Evolutionary conservation across 2,797 vertebrate genomes (phyloP).

Genomic region (Centroberyx gerrardi): DNA sequence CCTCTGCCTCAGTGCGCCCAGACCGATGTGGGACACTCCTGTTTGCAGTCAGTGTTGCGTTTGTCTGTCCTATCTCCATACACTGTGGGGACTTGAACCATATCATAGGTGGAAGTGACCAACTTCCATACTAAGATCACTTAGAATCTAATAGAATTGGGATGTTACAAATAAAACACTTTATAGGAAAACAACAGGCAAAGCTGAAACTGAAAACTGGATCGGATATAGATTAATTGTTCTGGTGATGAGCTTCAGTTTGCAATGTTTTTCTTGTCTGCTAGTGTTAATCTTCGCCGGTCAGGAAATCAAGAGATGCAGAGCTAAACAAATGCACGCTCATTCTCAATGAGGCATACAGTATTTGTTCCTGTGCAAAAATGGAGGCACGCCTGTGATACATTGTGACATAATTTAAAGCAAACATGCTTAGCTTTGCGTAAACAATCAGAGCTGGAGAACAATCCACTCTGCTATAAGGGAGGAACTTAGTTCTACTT

Average conservation of each 20-base stretch:
- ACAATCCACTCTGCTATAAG: slow-evolving; percentile 77
- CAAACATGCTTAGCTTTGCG: slow-evolving; percentile 78
- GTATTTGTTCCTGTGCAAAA: slow-evolving; percentile 75
- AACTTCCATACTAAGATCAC: slow-evolving; percentile 2
- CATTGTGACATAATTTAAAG: slow-evolving; percentile 81
- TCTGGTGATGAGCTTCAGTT: slow-evolving; percentile 46
- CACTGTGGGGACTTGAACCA: neutral
- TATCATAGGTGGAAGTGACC: too few species aligned
- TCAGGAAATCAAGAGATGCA: slow-evolving; percentile 66
- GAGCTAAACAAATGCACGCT: slow-evolving; percentile 70
- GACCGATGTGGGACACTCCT: slow-evolving; percentile 14
- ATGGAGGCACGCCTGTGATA: slow-evolving; percentile 60
- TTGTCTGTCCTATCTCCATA: slow-evolving; percentile 1
- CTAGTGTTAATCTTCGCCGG: slow-evolving; percentile 39
- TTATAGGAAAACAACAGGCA: slow-evolving; percentile 39
- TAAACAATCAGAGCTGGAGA: slow-evolving; percentile 77
- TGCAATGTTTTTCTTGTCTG: slow-evolving; percentile 39
- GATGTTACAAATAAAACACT: slow-evolving; percentile 13
- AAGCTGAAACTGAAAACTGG: slow-evolving; percentile 22
- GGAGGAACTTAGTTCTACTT: slow-evolving; percentile 64
- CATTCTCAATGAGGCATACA: slow-evolving; percentile 66
- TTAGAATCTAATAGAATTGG: slow-evolving; percentile 38
- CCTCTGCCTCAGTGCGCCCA: slow-evolving; percentile 25
- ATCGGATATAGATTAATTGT: slow-evolving; percentile 38
- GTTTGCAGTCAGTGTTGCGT: slow-evolving; percentile 1